Evolutionary conservation across 2,888 invertebrate genomes (phyloP).

Genomic region (Eumacrocentrus americanus): DNA sequence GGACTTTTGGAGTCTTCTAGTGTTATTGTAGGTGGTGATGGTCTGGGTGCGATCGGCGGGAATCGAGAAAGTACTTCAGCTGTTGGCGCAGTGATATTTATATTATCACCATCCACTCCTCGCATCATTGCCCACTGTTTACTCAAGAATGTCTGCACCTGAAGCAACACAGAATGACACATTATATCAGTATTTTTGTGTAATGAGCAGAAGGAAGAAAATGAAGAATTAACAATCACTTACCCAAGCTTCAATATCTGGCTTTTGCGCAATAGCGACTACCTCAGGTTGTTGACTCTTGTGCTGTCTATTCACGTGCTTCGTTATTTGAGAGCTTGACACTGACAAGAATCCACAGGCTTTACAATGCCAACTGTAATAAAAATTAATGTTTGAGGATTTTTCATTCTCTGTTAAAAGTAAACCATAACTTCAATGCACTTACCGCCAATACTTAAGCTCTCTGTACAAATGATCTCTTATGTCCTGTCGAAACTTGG

Average conservation of each 20-base stretch:
- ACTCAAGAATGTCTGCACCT: conserved; percentile 47
- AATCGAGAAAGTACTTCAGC: background rate
- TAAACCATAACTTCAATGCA: conserved; percentile 10
- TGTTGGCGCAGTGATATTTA: background rate
- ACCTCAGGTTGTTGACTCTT: background rate
- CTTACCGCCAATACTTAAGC: conserved; percentile 71
- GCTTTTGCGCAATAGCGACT: conserved; percentile 57
- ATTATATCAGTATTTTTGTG: background rate
- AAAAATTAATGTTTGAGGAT: conserved; percentile 20
- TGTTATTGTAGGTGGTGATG: conserved; percentile 23
- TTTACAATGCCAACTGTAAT: conserved; percentile 67
- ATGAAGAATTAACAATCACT: conserved; percentile 20
- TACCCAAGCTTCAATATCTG: conserved; percentile 66
- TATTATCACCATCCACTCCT: conserved; percentile 10
- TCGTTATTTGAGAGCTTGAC: conserved; percentile 13
- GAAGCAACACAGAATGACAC: conserved; percentile 2
- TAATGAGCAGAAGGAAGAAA: background rate
- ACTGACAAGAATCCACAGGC: conserved; percentile 68
- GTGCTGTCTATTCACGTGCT: conserved; percentile 20
- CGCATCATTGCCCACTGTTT: conserved; percentile 49
- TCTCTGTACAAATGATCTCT: conserved; percentile 73
- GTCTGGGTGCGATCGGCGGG: conserved; percentile 16
- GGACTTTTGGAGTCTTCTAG: conserved; percentile 15
- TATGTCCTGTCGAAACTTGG: conserved; percentile 68
- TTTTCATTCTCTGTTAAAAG: background rate